Base-by-base conservation (phyloP, 2,888 invertebrate genomes). In the Rhamphomyia laevipes region DNA sequence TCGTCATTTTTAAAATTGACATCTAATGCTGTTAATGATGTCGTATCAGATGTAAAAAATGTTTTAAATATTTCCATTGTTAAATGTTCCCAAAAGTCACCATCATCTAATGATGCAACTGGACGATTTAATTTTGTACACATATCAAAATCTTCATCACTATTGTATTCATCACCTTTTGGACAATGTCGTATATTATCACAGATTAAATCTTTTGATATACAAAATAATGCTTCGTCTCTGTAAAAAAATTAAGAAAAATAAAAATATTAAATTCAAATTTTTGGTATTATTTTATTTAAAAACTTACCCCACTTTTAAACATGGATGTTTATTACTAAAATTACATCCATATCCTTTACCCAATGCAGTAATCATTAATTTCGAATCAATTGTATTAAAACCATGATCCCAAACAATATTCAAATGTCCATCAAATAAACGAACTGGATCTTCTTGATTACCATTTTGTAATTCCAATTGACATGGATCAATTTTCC, bases 111-210 rank as follows among this genome's bases (percentile, higher is more conserved):
- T 18, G 59, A 57, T 16, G 63, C 63, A 18, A 60, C 57, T 23
- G 63, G 65, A 23, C 61, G 62, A 27, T 47, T 45, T 47, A 59
- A 61, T 49, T 63, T 66, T 57, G 63, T 64, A 57, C 70, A 70
- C 58, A 67, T 59, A 48, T 63, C 57, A 50, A 63, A 62, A 55
- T 70, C 68, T 59, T 70, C 70, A 51, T 70, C 70, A 57, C 67
- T 69, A 33, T 77, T 77, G 55, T 77, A 77, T 52, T 77, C 77
- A 51, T 78, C 78, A 5, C 78, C 80, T 1, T 76, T 76, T 0
- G 82, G 81, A 56, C 83, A 83, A 61, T 83, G 80, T 2, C 74
- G 70, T 18, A 80, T 74, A 11, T 81, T 81, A 57, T 83, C 82
- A 63, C 83, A 83, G 16, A 78, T 74, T 54, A 82, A 68, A 58